Conservation (phyloP, 2,797 vertebrate genomes). For the Psittacula echo region DNA sequence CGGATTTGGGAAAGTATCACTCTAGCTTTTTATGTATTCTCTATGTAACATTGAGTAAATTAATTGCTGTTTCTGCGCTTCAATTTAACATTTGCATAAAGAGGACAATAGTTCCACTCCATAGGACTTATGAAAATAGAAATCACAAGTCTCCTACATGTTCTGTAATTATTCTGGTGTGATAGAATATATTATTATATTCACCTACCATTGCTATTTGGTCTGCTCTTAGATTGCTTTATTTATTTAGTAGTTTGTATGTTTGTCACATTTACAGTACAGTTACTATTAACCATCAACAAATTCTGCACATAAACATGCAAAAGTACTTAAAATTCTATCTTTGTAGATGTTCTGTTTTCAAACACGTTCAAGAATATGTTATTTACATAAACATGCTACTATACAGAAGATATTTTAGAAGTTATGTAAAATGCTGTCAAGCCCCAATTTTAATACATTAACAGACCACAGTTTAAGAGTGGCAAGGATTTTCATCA, state of each 20-base stretch:
- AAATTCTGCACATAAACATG: background rate
- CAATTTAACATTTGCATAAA: background rate
- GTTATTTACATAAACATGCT: background rate
- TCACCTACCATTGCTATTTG: background rate
- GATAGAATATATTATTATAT: background rate
- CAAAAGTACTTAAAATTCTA: background rate
- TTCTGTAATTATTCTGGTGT: background rate
- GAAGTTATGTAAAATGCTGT: background rate
- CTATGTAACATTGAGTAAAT: rapidly evolving
- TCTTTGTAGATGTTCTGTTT: background rate
- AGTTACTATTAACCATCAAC: background rate
- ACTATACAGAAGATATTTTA: background rate
- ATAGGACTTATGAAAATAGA: background rate
- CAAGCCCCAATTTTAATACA: background rate
- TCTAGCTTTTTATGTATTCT: background rate
- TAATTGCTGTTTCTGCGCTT: background rate
- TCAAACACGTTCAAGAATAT: background rate
- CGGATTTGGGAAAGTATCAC: background rate
- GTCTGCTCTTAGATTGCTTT: background rate
- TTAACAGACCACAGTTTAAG: background rate
- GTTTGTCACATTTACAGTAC: background rate
- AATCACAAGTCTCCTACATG: background rate
- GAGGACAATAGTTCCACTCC: background rate
- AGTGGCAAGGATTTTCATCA: background rate
- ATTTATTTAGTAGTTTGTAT: background rate